Percentiles rank a stretch among this genome's conserved stretches.
Conservation (phyloP, 2,113 vertebrate species). For the Elephas maximus region DNA sequence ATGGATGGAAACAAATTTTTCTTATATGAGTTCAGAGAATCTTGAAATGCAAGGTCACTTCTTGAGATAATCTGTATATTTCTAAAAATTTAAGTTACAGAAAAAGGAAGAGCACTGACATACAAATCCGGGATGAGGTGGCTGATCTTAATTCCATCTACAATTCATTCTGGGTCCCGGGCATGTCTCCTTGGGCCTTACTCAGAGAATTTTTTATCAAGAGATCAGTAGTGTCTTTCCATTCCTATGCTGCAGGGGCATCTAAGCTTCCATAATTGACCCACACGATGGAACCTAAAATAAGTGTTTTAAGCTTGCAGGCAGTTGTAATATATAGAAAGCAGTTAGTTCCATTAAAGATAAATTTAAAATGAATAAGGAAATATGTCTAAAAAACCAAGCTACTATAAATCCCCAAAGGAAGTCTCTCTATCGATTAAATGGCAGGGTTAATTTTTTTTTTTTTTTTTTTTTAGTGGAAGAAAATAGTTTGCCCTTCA, state of each 20-base stretch:
- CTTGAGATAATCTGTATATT: constrained; percentile 61
- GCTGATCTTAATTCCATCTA: constrained; percentile 37
- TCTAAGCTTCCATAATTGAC: constrained; percentile 42
- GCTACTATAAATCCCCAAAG: neutral
- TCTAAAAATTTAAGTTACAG: constrained; percentile 13
- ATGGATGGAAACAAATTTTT: constrained; percentile 24
- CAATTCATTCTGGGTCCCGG: neutral
- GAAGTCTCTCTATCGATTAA: neutral
- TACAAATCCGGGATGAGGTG: neutral
- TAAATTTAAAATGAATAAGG: constrained; percentile 15
- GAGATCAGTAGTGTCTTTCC: neutral
- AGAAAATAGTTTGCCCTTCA: neutral
- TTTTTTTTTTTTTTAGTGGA: too few relatives aligned
- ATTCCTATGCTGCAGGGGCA: neutral
- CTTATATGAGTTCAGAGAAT: constrained; percentile 43
- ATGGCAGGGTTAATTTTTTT: neutral
- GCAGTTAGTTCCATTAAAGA: constrained; percentile 42
- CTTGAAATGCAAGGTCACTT: constrained; percentile 64
- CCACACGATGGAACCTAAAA: neutral
- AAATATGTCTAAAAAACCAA: constrained; percentile 10
- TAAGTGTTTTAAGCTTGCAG: constrained; percentile 35
- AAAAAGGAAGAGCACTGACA: neutral
- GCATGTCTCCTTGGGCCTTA: neutral
- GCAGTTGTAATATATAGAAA: neutral
- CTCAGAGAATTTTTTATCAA: constrained; percentile 56